Evolutionary conservation across 2,797 vertebrate species (phyloP).

Genomic region (Peromyscus aztecus): DNA sequence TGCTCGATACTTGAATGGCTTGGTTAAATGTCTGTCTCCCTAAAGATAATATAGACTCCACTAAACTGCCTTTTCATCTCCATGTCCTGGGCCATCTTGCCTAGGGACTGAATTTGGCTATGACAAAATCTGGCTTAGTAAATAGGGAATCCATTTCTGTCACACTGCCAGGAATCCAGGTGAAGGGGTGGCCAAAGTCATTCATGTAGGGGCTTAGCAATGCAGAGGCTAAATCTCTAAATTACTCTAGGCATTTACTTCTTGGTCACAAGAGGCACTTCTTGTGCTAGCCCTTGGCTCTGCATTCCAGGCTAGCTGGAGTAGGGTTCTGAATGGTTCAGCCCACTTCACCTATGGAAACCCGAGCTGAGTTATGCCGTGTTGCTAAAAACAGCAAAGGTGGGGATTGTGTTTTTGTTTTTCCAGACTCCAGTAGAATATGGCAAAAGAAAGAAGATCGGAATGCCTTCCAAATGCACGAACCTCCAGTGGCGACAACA

Average conservation of each 20-base stretch:
- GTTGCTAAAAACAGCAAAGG: not conserved
- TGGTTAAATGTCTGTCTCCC: not conserved
- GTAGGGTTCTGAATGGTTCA: not conserved
- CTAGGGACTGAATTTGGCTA: not conserved
- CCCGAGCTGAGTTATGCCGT: not conserved
- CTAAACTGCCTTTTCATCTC: too few relatives aligned
- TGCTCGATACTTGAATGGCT: not conserved
- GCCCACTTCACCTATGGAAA: not conserved
- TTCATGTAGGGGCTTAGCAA: not conserved
- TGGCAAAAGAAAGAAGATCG: not conserved
- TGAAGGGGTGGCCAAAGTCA: too few relatives aligned
- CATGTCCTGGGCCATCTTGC: not conserved
- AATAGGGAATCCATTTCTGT: not conserved
- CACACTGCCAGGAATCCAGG: not conserved
- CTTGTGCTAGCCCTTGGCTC: not conserved
- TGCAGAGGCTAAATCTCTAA: not conserved
- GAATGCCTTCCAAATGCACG: not conserved
- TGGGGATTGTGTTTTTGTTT: not conserved
- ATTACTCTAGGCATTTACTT: not conserved
- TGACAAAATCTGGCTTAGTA: not conserved
- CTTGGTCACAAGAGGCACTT: not conserved
- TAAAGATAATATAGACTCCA: not conserved
- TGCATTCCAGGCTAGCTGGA: too few relatives aligned
- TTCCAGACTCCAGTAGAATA: not conserved
- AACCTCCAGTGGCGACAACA: fast-evolving